phyloP scores from a whole-genome alignment of 1,140 invertebrate genomes.

The silkworm (Bombyx mori) region ASM3026992v2 NC_085121.1:7784001-7784500 shows the following conservation, averaged over 20 bases:
- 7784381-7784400: no score
- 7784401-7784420: no score
- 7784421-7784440: no score
- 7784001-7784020: slow-evolving; percentile 81
- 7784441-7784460: no score
- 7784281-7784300: slow-evolving; percentile 52
- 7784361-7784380: no score
- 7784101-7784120: slow-evolving; percentile 39
- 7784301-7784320: no score
- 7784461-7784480: no score
- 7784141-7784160: slow-evolving; percentile 84
- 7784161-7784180: slow-evolving; percentile 84
- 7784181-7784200: slow-evolving; percentile 72
- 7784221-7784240: slow-evolving; percentile 52
- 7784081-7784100: slow-evolving; percentile 77
- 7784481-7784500: no score
- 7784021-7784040: slow-evolving; percentile 88
- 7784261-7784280: slow-evolving; percentile 70
- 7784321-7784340: no score
- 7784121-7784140: slow-evolving; percentile 63
- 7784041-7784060: slow-evolving; percentile 89
- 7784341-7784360: no score
- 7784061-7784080: slow-evolving; percentile 79
- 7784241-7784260: slow-evolving; percentile 51
- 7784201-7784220: slow-evolving; percentile 59